Evolutionary conservation across 2,888 invertebrate species (phyloP), one percentile per base, ranked within the genome.

Genomic region (Nephrotoma flavescens): DNA sequence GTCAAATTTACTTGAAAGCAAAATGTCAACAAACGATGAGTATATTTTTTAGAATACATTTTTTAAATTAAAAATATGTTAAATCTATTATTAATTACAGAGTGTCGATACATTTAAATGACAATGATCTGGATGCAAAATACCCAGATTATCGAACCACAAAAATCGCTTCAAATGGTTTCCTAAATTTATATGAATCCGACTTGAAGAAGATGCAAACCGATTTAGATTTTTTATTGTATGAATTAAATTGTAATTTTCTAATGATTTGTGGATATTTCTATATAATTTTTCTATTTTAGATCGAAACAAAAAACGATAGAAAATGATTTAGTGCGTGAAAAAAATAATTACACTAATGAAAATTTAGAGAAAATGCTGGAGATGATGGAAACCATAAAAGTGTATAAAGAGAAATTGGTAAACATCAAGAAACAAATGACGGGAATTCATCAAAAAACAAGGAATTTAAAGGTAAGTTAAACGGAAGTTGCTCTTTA

Each of bases 231-330:
- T 91, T 91, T 87, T 88, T 91, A 84, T 90, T 91, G 91, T 91
- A 88, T 88, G 89, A 88, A 86, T 1, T 86, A 42, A 15, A 45
- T n/a, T 31, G 12, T 6, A 83, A 31, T 44, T 11, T 83, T n/a
- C 5, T 31, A 84, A 42, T 45, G 57, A 19, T 83, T 41, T 57
- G 19, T 83, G 2, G 12, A 9, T 15, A 85, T 41, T 31, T 85
- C 31, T 31, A 31, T 31, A 31, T 31, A 1, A 3, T 31, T 44
- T 15, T 41, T 83, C n/a, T 15, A 41, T 87, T 19, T 57, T 7
- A 91, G 91, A 86, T 89, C 89, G 3, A 91, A 90, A 45, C 91
- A 91, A 87, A 91, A 91, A 86, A 91, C 90, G 89, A 90, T 91
- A 83, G 91, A 91, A 87, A 90, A 91, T 86, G 91, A 91, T 87